Evolutionary conservation across 2,888 invertebrate species (phyloP), one percentile per base, ranked within the genome.

Genomic region (Cataglyphis albicans): DNA sequence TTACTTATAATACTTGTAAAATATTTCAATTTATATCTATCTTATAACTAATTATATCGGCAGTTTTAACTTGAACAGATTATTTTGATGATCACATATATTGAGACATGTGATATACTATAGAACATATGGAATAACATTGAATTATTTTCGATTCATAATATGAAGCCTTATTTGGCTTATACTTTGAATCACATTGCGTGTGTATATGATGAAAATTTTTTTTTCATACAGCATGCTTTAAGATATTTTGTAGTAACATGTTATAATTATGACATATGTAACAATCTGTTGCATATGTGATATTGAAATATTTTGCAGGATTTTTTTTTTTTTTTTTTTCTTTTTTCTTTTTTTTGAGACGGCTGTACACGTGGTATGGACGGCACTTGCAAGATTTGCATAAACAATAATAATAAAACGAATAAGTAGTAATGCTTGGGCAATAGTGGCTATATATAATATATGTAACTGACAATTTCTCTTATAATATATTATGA

Each of bases 371-470:
- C 32, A 21, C 32, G 18, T 35, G n/a, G 48, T 61, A 68, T 67
- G 78, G 78, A 80, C 78, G 78, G 78, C 35, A 72, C 72, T 61
- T 70, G 21, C 15, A n/a, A 80, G 25, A 61, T 72, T 68, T 59
- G 12, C 41, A n/a, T 18, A 70, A 38, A 68, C 15, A 0, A 9
- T 78, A 67, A 57, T 57, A 57, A 41, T 61, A 48, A 78, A 32
- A 70, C n/a, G 35, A 59, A 25, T 44, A 70, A 32, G 21, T 57
- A 68, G 21, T 18, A 67, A 32, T 67, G 29, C 9, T 61, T 52
- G 10, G 52, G 41, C 25, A 65, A 64, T 75, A 52, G 52, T n/a
- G 41, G 38, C 6, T 44, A 57, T 29, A n/a, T 3, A 18, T 44
- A 63, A 63, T 10, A 1, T 61, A 48, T 74, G n/a, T 18, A 67